Conservation (phyloP, 2,113 vertebrate species). For the Platanista minor region DNA sequence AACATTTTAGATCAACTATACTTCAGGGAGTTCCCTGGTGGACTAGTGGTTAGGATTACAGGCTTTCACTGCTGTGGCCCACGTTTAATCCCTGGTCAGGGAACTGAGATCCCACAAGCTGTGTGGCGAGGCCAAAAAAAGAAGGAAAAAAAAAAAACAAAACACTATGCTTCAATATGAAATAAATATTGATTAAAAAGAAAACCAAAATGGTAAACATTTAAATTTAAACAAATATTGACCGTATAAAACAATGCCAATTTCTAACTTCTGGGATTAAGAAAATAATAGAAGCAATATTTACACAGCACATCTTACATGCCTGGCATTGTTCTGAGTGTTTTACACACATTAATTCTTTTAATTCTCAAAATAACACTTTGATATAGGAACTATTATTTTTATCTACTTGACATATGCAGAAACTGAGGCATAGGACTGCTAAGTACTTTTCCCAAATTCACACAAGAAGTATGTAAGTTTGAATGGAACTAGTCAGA, state of each 20-base stretch:
- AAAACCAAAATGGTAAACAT: background rate
- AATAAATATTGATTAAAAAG: too few species aligned
- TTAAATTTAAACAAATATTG: background rate
- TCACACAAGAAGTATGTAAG: background rate
- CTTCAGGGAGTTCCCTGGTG: too few species aligned
- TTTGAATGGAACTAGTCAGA: background rate
- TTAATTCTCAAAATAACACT: background rate
- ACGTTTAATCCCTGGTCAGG: too few species aligned
- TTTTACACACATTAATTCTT: background rate
- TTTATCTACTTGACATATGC: background rate
- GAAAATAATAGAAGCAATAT: background rate
- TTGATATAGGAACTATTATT: background rate
- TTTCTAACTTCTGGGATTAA: background rate
- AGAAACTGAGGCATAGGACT: background rate
- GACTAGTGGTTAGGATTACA: too few species aligned
- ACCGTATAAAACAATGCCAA: background rate
- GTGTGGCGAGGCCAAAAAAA: too few species aligned
- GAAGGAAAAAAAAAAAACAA: too few species aligned
- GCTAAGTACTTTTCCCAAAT: background rate
- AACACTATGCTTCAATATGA: too few species aligned
- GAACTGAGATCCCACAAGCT: too few species aligned
- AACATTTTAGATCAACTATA: too few species aligned
- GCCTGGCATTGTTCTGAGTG: background rate
- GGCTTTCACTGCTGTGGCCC: too few species aligned
- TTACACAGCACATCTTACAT: background rate